Percentiles rank a stretch among this genome's conserved stretches.
phyloP scores from a whole-genome alignment of 1,140 invertebrate species.

The Penaeus vannamei region DNA sequence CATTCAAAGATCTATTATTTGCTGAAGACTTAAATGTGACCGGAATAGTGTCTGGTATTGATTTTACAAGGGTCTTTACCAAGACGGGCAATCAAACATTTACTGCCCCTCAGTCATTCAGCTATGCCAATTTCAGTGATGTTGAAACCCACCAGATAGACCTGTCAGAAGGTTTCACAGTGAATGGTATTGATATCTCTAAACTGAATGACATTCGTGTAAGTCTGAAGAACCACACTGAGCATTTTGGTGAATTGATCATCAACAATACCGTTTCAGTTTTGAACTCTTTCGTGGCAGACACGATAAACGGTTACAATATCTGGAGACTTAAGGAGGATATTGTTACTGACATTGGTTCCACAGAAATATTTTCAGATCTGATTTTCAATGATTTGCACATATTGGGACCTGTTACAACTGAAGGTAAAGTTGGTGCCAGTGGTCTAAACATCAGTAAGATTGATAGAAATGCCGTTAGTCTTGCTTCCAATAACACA shows the following conservation, averaged over 20 bases:
- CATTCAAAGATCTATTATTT: neutral
- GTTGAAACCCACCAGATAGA: neutral
- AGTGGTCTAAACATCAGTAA: slow-evolving; percentile 47
- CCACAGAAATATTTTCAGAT: neutral
- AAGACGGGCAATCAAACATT: slow-evolving; percentile 40
- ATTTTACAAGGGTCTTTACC: slow-evolving; percentile 35
- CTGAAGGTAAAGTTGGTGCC: slow-evolving; percentile 18
- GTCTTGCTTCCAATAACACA: neutral
- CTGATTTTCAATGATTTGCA: slow-evolving; percentile 24
- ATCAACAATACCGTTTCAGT: slow-evolving; percentile 26
- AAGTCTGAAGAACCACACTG: slow-evolving; percentile 12
- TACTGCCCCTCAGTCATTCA: slow-evolving; percentile 29
- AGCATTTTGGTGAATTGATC: slow-evolving; percentile 23
- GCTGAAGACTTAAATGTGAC: slow-evolving; percentile 28
- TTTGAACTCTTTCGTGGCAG: neutral
- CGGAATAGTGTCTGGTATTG: neutral
- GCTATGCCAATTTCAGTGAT: slow-evolving; percentile 19
- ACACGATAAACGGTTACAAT: slow-evolving; percentile 26
- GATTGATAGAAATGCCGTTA: slow-evolving; percentile 24
- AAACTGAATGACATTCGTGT: slow-evolving; percentile 17
- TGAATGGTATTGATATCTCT: slow-evolving; percentile 36
- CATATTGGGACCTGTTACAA: slow-evolving; percentile 27
- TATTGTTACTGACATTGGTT: slow-evolving; percentile 31
- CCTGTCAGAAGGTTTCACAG: neutral
- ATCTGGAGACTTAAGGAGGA: neutral